Conservation (phyloP, 2,113 vertebrate species). For the Lipophrys pholis region DNA sequence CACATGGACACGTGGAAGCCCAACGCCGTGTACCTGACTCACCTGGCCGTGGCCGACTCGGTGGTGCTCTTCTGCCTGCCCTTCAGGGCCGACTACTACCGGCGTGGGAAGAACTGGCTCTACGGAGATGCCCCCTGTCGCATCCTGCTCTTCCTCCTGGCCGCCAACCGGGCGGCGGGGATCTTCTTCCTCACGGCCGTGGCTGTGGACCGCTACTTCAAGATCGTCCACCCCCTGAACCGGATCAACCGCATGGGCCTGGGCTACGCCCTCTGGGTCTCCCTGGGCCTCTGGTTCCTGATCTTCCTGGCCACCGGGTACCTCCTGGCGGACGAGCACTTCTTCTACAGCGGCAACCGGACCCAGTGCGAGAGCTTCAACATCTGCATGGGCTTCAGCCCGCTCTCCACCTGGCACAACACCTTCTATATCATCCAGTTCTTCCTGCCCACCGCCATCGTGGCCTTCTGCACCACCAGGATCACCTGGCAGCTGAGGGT, state of each 20-base stretch:
- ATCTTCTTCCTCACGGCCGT: slow-evolving; percentile 86
- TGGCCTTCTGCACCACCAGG: slow-evolving; percentile 80
- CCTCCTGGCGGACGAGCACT: slow-evolving; percentile 73
- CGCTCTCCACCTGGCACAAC: slow-evolving; percentile 82
- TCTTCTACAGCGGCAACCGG: slow-evolving; percentile 66
- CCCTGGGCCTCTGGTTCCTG: slow-evolving; percentile 75
- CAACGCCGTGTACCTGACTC: slow-evolving; percentile 82
- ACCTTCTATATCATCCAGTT: slow-evolving; percentile 81
- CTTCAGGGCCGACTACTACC: slow-evolving; percentile 85
- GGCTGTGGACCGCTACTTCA: slow-evolving; percentile 83
- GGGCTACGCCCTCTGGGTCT: slow-evolving; percentile 75
- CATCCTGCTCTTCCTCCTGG: slow-evolving; percentile 81
- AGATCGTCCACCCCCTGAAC: slow-evolving; percentile 80
- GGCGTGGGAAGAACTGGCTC: slow-evolving; percentile 81
- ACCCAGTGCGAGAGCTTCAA: slow-evolving; percentile 86
- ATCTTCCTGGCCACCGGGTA: slow-evolving; percentile 79
- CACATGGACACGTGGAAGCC: slow-evolving; percentile 83
- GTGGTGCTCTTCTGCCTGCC: slow-evolving; percentile 83
- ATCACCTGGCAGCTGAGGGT: slow-evolving; percentile 81
- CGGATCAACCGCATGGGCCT: slow-evolving; percentile 76
- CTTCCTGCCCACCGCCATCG: slow-evolving; percentile 74
- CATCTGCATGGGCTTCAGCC: slow-evolving; percentile 78
- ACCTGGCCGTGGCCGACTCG: slow-evolving; percentile 83
- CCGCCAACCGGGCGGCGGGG: slow-evolving; percentile 79
- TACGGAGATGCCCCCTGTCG: slow-evolving; percentile 79